Conservation (phyloP, 2,888 invertebrate genomes). For the Kuschelorhynchus macadamiae region DNA sequence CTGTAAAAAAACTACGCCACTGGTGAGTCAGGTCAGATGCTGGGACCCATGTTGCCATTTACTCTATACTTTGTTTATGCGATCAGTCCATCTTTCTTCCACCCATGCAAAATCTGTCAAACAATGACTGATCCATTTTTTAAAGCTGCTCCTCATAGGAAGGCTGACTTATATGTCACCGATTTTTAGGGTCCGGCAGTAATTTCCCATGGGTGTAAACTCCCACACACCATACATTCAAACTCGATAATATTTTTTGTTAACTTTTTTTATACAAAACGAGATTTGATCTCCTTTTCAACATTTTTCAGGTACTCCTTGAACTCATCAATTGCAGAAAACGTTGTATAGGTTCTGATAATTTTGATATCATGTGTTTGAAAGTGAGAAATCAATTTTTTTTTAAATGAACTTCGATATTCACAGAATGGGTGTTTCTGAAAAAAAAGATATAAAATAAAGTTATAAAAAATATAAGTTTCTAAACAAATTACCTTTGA, state of each 20-base stretch:
- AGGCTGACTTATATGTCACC: too few species aligned
- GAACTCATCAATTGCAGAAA: neutral
- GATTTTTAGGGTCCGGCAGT: neutral
- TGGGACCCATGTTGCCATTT: too few species aligned
- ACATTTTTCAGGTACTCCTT: neutral
- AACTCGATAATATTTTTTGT: neutral
- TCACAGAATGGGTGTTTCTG: neutral
- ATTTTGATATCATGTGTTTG: slow-evolving; percentile 6
- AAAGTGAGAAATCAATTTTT: neutral
- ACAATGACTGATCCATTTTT: too few species aligned
- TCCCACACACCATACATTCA: slow-evolving; percentile 5
- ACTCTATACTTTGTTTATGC: too few species aligned
- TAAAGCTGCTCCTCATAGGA: too few species aligned
- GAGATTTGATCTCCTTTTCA: neutral
- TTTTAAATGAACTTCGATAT: neutral
- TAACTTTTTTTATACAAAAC: neutral
- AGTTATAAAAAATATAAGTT: neutral
- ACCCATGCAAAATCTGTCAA: too few species aligned
- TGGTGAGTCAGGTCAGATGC: too few species aligned
- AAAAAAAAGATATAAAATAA: neutral
- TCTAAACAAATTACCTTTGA: neutral
- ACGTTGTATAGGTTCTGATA: neutral
- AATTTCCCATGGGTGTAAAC: neutral
- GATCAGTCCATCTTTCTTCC: too few species aligned
- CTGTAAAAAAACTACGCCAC: too few species aligned